Percentiles rank a stretch among this genome's conserved stretches.
Evolutionary conservation across 2,888 invertebrate species (phyloP).

Genomic region (Diplazon laetatorius): DNA sequence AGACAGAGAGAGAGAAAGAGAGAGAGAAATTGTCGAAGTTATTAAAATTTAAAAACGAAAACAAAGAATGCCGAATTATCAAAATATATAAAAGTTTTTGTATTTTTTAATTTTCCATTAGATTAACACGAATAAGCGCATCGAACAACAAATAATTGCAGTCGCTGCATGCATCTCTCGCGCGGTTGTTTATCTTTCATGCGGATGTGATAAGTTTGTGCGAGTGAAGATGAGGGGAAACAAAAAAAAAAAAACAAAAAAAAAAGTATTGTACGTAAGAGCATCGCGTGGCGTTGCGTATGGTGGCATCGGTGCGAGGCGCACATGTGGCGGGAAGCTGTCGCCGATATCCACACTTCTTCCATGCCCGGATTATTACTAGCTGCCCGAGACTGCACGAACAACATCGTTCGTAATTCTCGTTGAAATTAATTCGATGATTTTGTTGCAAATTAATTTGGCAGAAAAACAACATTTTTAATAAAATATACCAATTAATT

Average conservation of each 20-base stretch:
- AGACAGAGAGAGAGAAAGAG: too few species aligned
- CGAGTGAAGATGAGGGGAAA: conserved; percentile 41
- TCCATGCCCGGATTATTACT: conserved; percentile 57
- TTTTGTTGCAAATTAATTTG: conserved; percentile 1
- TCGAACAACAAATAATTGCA: conserved; percentile 39
- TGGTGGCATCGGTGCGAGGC: conserved; percentile 58
- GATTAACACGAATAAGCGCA: neutral
- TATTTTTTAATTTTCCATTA: neutral
- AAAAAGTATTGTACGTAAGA: conserved; percentile 57
- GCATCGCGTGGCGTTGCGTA: conserved; percentile 40
- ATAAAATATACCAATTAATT: neutral
- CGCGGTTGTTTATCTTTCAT: conserved; percentile 59
- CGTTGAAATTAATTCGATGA: neutral
- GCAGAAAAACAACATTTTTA: too few species aligned
- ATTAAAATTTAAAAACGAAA: too few species aligned
- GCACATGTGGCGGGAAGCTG: conserved; percentile 77
- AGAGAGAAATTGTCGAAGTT: too few species aligned
- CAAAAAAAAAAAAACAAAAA: conserved; percentile 39
- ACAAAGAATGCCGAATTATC: too few species aligned
- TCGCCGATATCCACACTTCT: conserved; percentile 71
- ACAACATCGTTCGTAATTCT: conserved; percentile 61
- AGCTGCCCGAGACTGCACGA: conserved; percentile 55
- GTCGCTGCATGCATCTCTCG: conserved; percentile 43
- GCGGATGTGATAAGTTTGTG: conserved; percentile 62
- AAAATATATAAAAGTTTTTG: neutral